A percentile compares a stretch with the other conserved stretches of the same genome.
These are phyloP conservation scores for Propithecus perrieri DNA, from an alignment of 2,797 vertebrate species.

Conservation along the genomic window DNA sequence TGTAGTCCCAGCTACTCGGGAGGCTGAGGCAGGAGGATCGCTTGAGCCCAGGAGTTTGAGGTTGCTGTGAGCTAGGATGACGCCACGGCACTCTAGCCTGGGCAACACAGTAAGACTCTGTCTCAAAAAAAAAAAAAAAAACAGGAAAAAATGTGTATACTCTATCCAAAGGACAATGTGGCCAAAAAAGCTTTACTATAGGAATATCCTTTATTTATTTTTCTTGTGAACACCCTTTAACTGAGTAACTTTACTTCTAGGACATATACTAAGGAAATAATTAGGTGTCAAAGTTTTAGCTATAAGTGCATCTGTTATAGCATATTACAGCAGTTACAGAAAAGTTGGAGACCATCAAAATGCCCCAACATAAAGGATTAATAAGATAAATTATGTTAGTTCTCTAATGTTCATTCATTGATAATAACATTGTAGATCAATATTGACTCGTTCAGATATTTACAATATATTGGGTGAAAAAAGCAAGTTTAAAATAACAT, in stretches of 20 bases:
- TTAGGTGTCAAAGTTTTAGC: not conserved
- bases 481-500: not conserved
- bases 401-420: not conserved
- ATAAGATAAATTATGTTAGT: not conserved
- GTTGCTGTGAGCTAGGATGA: no score
- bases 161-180: constrained; percentile 24
- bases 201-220: not conserved
- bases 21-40: no score
- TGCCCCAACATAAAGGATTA: not conserved
- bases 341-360: not conserved
- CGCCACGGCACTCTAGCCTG: no score
- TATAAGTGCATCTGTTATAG: not conserved
- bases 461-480: not conserved
- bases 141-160: not conserved
- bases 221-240: not conserved
- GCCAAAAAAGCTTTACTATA: not conserved
- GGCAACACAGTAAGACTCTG: no score
- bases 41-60: no score
- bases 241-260: not conserved
- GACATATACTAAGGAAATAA: not conserved
- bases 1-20: no score
- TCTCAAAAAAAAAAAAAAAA: no score
- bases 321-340: not conserved
- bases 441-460: not conserved
- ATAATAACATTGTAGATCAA: constrained; percentile 10